Evolutionary conservation across 2,888 invertebrate species (phyloP), one percentile per base, ranked within the genome.

Genomic region (Heliconius charithonia): DNA sequence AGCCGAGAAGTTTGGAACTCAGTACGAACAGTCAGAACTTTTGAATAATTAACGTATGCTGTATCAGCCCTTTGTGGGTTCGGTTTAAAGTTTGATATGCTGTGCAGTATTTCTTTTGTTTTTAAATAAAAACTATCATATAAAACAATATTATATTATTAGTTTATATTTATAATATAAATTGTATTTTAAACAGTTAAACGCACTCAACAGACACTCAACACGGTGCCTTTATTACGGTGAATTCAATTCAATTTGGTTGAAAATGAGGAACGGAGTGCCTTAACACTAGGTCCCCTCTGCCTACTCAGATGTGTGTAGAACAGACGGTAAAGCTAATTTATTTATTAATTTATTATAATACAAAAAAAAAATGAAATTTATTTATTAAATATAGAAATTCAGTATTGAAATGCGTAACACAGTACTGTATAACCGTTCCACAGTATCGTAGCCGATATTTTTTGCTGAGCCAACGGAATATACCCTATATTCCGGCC

Each of bases 381-480:
- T 51, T 45, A 45, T 45, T 37, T 37, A 37, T 37, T 51, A 51
- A 19, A 32, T 51, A 71, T 56, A 25, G 45, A 51, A 71, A 51
- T 27, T 63, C 45, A 62, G 62, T 63, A 62, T 71, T 51, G 59
- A 78, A 70, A 81, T 56, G n/a, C 74, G 72, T 79, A 51, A 62
- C 75, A 78, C 66, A 77, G 81, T 77, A 80, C 66, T 78, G 81
- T 78, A 70, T 73, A 77, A 79, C 75, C 67, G 69, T 77, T 72
- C 63, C 29, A 73, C 71, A 69, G 79, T 75, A 73, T 71, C 73
- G 74, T 69, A 73, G 75, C n/a, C 56, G 63, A 71, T 27, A 63
- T 80, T 76, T 83, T 83, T 83, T 82, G 77, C 81, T 75, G 81
- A 79, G 80, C 82, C 80, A 82, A 82, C 79, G 80, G 82, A 82